These are phyloP conservation scores for Mohoua ochrocephala DNA, from an alignment of 2,113 vertebrate species.

Conservation along the genomic window DNA sequence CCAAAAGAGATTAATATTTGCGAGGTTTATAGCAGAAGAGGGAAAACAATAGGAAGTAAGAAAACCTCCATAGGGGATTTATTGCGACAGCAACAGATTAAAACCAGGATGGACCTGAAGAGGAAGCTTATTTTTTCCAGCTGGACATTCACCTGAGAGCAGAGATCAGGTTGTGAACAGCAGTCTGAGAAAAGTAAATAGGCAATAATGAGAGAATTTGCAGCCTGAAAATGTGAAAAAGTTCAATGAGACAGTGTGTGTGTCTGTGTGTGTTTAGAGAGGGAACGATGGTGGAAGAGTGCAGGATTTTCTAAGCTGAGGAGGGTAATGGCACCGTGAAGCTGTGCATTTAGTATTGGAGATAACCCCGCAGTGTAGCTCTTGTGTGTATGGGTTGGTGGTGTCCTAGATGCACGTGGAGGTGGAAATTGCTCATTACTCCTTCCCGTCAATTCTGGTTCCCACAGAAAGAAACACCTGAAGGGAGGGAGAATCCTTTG, in stretches of 20 bases:
- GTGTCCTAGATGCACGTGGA: background rate
- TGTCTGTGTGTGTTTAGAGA: background rate
- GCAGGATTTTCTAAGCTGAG: background rate
- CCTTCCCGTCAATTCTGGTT: background rate
- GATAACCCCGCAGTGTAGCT: background rate
- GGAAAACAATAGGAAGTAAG: conserved; percentile 75
- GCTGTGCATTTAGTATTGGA: background rate
- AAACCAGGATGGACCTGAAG: conserved; percentile 67
- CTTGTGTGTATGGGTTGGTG: background rate
- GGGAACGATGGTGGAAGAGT: background rate
- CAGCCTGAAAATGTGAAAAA: background rate
- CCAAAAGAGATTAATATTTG: conserved; percentile 74
- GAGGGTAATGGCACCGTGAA: background rate
- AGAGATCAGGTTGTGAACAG: conserved; percentile 33
- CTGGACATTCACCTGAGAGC: conserved; percentile 59
- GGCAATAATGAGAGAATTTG: conserved; percentile 44
- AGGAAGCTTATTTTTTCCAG: conserved; percentile 74
- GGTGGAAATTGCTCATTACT: background rate
- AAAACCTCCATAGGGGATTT: conserved; percentile 46
- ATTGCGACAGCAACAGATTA: conserved; percentile 66
- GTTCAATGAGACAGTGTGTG: background rate
- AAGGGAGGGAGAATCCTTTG: background rate
- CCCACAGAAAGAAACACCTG: background rate
- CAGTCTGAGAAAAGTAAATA: conserved; percentile 58
- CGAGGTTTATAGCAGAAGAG: conserved; percentile 69